A percentile compares a stretch with the other conserved stretches of the same genome.
Evolutionary conservation across 2,888 invertebrate species (phyloP).

Genomic region (Aethes cnicana): DNA sequence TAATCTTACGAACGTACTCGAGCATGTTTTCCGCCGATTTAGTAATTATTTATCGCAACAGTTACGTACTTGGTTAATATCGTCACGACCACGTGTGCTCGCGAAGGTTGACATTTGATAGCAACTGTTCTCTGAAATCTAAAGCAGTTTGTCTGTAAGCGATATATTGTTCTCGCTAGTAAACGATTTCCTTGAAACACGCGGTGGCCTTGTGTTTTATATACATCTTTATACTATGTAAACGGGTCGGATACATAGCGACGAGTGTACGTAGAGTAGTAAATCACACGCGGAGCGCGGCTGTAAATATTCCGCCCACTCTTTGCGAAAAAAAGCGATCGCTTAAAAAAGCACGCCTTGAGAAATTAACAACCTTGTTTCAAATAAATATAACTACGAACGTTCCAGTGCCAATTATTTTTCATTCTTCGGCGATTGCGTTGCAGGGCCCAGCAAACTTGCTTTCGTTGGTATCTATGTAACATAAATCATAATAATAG

Average conservation of each 20-base stretch:
- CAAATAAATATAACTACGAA: conserved; percentile 46
- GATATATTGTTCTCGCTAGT: conserved; percentile 30
- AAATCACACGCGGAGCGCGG: conserved; percentile 59
- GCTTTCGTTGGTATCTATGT: no score
- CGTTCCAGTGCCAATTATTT: conserved; percentile 52
- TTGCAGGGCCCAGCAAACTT: no score
- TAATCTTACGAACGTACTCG: background rate
- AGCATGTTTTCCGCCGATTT: background rate
- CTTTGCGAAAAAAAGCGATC: conserved; percentile 51
- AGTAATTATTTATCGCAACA: conserved; percentile 5
- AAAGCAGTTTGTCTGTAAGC: conserved; percentile 27
- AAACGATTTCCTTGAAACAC: conserved; percentile 45
- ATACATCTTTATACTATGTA: conserved; percentile 29
- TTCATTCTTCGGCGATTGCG: no score
- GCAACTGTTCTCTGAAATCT: conserved; percentile 30
- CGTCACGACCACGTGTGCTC: conserved; percentile 19
- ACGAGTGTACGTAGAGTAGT: conserved; percentile 37
- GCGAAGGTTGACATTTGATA: conserved; percentile 31
- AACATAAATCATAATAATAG: no score
- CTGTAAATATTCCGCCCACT: conserved; percentile 66
- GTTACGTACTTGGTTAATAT: conserved; percentile 17
- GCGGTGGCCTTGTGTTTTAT: conserved; percentile 59
- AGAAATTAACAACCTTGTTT: conserved; percentile 55
- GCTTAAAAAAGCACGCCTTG: conserved; percentile 49
- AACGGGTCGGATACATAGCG: conserved; percentile 21